Evolutionary conservation across 1,140 invertebrate species (phyloP), one percentile per base, ranked within the genome.

Genomic region (Pissodes strobi): DNA sequence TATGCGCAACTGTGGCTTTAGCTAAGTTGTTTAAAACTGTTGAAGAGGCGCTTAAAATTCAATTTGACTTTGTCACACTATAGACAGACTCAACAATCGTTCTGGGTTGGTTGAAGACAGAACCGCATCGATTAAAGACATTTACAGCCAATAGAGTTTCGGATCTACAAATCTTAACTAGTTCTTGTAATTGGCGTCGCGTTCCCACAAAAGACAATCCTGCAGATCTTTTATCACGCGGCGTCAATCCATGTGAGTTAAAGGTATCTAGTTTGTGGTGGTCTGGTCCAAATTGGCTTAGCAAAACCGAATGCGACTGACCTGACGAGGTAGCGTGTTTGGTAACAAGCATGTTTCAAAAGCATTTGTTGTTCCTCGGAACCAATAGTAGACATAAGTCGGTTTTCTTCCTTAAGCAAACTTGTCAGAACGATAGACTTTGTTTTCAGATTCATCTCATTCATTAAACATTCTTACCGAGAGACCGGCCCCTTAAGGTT

Each of bases 401-500:
- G 41, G 6, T 34, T 34, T n/a, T 34, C 30, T 34, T 34, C 30
- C 6, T 34, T 34, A 34, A 34, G 30, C 30, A 34, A 34, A 34
- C 30, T 34, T 34, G n/a, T 34, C n/a, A 6, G 41, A 15, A 15
- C 18, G 13, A 13, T 45, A 45, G 41, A 5, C 13, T 45, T 15
- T 19, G 13, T 45, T 15, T 19, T 45, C n/a, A 13, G 41, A 15
- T 45, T 45, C 41, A 15, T 34, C n/a, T 6, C 30, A 6, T n/a
- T 15, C 8, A 45, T 15, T 45, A 45, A 45, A 15, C 18, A 13
- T 19, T 45, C 18, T 45, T 5, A 45, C 5, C 41, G n/a, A 45
- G 18, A 45, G 13, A 45, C 8, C 5, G 41, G 41, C 41, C n/a
- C 18, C 13, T 45, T 45, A 45, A 45, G 41, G 41, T 45, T 45